These are phyloP conservation scores for Priocnemis perturbator DNA, from an alignment of 2,888 invertebrate species.

Conservation along the genomic window DNA sequence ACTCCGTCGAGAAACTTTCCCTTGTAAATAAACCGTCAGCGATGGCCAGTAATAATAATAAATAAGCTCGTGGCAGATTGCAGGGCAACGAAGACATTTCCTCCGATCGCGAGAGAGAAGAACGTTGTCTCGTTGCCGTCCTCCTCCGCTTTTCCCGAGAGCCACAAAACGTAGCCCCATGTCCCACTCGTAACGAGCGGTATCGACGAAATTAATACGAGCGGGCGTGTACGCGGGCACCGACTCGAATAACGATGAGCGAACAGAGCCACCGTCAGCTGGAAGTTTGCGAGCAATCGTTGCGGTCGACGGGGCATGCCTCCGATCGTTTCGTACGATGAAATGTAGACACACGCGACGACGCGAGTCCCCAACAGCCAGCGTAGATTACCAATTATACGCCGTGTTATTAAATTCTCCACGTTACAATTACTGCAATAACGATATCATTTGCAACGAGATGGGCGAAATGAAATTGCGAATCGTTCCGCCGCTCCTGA, in stretches of 20 bases:
- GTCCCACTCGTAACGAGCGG: constrained; percentile 30
- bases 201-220: constrained; percentile 43
- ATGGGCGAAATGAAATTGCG: constrained; percentile 8
- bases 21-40: constrained; percentile 40
- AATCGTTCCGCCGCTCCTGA: not conserved
- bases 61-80: constrained; percentile 41
- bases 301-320: too few species aligned
- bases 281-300: too few species aligned
- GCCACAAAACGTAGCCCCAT: constrained; percentile 6
- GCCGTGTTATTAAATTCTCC: constrained; percentile 8
- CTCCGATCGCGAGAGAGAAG: not conserved
- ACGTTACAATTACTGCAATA: constrained; percentile 24
- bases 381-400: too few species aligned
- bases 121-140: too few species aligned
- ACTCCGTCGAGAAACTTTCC: constrained; percentile 38
- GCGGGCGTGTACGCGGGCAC: constrained; percentile 29
- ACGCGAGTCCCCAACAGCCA: not conserved
- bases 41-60: constrained; percentile 45
- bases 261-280: constrained; percentile 19
- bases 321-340: too few species aligned
- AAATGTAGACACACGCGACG: not conserved
- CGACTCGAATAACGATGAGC: constrained; percentile 34
- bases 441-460: not conserved
- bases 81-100: not conserved
- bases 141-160: too few species aligned